Evolutionary conservation across 2,888 invertebrate genomes (phyloP), one percentile per base, ranked within the genome.

Genomic region (Rugalucina vietnamica): DNA sequence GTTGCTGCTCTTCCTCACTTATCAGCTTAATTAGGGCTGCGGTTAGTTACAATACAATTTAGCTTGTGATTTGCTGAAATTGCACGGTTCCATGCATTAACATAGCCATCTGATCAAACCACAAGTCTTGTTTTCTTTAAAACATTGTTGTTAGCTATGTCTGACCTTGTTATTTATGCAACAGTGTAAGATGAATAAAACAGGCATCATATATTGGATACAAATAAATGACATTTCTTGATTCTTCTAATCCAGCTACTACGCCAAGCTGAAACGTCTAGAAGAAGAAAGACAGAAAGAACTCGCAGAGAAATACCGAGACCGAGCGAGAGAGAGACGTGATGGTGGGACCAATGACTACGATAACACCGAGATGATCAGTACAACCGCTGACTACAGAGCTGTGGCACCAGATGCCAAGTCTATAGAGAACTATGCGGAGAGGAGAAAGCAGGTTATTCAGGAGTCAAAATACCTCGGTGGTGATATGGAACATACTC

Each of bases 401-500:
- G 99, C 99, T 10, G 99, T 99, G 0, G 99, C 99, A 2, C 99
- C 99, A 0, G 99, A 99, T 96, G 95, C 98, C 21, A 98, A 99
- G 94, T 98, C 98, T 98, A 94, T 93, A 49, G 93, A 94, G 86
- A 93, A 93, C 80, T 92, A 93, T 81, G 99, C 99, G 8, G 99
- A 99, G 95, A 96, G 99, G 60, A 96, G 99, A 76, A 96, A 98
- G 75, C 98, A 99, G 93, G 97, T 99, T 96, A 99, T 99, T 94
- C 96, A 97, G 96, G 99, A 99, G 95, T 99, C 99, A 0, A 99
- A 99, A 95, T 99, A 98, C 95, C 98, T 99, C 96, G 99, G 99
- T 94, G 99, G 99, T 96, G 99, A 99, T 95, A 99, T 99, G 98
- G 99, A 99, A 93, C 99, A 99, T 93, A 99, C 99, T 94, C 99